Percentiles rank a stretch among this genome's conserved stretches.
phyloP scores from a whole-genome alignment of 2,888 invertebrate species.

The Ectobius pallidus region DNA sequence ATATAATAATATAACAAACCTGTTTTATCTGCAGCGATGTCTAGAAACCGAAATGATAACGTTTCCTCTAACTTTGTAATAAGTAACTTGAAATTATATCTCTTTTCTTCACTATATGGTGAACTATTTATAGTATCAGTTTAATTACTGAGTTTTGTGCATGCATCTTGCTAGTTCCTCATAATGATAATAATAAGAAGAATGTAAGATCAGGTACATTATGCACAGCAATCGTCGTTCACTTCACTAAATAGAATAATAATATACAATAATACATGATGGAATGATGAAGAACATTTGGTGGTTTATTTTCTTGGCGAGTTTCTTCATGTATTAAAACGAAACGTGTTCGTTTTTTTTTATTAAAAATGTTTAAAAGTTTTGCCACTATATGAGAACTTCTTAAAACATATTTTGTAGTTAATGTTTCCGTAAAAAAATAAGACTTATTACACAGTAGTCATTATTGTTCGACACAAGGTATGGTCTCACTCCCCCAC shows the following conservation, averaged over 20 bases:
- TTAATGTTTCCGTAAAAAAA: constrained; percentile 34
- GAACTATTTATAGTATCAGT: constrained; percentile 1
- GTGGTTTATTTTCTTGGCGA: too few relatives aligned
- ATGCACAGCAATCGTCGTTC: constrained; percentile 6
- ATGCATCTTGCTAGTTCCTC: constrained; percentile 27
- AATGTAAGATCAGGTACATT: constrained; percentile 16
- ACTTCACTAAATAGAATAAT: not conserved
- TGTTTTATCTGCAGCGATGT: not conserved
- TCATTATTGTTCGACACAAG: constrained; percentile 6
- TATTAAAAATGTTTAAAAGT: too few relatives aligned
- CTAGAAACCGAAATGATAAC: too few relatives aligned
- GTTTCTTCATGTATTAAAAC: too few relatives aligned
- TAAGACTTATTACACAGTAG: constrained; percentile 38
- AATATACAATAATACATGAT: not conserved
- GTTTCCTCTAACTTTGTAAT: constrained; percentile 4
- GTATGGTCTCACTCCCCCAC: not conserved
- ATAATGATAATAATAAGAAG: not conserved
- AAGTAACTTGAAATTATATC: constrained; percentile 17
- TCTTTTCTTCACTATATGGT: not conserved
- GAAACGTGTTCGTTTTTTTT: too few relatives aligned
- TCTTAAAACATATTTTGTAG: not conserved
- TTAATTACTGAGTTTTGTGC: constrained; percentile 31
- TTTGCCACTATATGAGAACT: not conserved
- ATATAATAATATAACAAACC: too few relatives aligned
- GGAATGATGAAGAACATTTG: not conserved